Evolutionary conservation across 2,888 invertebrate species (phyloP).

Genomic region (Cantharis lateralis): DNA sequence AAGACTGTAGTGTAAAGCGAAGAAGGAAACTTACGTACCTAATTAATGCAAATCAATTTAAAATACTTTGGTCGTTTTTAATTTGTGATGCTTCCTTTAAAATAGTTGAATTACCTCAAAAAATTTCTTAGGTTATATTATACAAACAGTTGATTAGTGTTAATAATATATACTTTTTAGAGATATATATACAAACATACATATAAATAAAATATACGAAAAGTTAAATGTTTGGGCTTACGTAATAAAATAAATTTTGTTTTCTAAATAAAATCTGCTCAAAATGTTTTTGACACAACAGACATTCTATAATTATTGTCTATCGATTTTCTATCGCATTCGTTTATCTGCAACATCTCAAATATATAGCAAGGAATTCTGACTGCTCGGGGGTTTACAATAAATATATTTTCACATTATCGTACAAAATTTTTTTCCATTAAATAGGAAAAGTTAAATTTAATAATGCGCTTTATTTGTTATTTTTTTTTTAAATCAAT

Average conservation of each 20-base stretch:
- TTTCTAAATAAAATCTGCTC: conserved; percentile 35
- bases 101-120: conserved; percentile 2
- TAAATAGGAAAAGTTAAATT: conserved; percentile 14
- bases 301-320: conserved; percentile 46
- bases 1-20: not conserved
- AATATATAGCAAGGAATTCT: conserved; percentile 30
- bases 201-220: not conserved
- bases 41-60: not conserved
- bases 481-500: conserved; percentile 10
- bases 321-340: conserved; percentile 46
- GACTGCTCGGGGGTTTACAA: conserved; percentile 24
- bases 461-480: not conserved
- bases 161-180: not conserved
- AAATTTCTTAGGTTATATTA: conserved; percentile 11
- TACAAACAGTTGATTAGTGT: not conserved
- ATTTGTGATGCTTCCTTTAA: not conserved
- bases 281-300: conserved; percentile 41
- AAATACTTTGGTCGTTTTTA: not conserved
- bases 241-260: conserved; percentile 29
- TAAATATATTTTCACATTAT: conserved; percentile 21
- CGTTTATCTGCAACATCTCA: conserved; percentile 45
- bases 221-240: conserved; percentile 40
- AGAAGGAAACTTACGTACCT: not conserved
- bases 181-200: not conserved
- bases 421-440: not conserved